Evolutionary conservation across 2,888 invertebrate genomes (phyloP).

Genomic region (Theristus sp.): DNA sequence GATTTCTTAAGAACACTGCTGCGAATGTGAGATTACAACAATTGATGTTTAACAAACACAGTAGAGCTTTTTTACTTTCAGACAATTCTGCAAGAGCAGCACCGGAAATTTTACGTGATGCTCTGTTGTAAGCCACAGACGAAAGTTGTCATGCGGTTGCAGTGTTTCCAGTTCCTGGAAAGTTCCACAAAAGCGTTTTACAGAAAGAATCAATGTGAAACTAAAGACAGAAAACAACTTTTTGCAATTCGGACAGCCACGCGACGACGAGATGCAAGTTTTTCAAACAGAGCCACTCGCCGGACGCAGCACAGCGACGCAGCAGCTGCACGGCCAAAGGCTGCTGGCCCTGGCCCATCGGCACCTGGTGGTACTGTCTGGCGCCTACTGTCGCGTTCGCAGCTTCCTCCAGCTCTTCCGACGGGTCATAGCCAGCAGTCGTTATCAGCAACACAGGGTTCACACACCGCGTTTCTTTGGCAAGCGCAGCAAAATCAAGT

Average conservation of each 20-base stretch:
- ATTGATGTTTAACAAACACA: too few relatives aligned
- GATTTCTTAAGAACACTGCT: neutral
- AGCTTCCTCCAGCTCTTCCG: slow-evolving; percentile 52
- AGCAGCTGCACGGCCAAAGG: slow-evolving; percentile 44
- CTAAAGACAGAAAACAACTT: slow-evolving; percentile 29
- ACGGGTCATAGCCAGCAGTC: slow-evolving; percentile 75
- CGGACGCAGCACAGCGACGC: slow-evolving; percentile 42
- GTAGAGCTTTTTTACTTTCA: slow-evolving; percentile 45
- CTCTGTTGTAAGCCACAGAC: slow-evolving; percentile 70
- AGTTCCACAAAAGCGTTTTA: neutral
- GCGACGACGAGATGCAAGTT: slow-evolving; percentile 56
- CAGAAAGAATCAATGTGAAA: neutral
- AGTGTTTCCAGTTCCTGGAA: slow-evolving; percentile 39
- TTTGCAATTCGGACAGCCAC: slow-evolving; percentile 50
- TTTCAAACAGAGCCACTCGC: slow-evolving; percentile 58
- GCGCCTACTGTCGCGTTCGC: slow-evolving; percentile 39
- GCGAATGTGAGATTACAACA: neutral
- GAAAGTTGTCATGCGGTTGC: slow-evolving; percentile 41
- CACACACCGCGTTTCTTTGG: slow-evolving; percentile 29
- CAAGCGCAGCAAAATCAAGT: slow-evolving; percentile 34
- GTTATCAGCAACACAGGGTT: slow-evolving; percentile 66
- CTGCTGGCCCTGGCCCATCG: slow-evolving; percentile 62
- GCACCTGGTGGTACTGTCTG: slow-evolving; percentile 46
- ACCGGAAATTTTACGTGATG: slow-evolving; percentile 55
- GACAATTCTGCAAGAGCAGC: slow-evolving; percentile 52